A percentile compares a stretch with the other conserved stretches of the same genome.
phyloP scores from a whole-genome alignment of 2,797 vertebrate genomes.

The Austrolebias charrua region DNA sequence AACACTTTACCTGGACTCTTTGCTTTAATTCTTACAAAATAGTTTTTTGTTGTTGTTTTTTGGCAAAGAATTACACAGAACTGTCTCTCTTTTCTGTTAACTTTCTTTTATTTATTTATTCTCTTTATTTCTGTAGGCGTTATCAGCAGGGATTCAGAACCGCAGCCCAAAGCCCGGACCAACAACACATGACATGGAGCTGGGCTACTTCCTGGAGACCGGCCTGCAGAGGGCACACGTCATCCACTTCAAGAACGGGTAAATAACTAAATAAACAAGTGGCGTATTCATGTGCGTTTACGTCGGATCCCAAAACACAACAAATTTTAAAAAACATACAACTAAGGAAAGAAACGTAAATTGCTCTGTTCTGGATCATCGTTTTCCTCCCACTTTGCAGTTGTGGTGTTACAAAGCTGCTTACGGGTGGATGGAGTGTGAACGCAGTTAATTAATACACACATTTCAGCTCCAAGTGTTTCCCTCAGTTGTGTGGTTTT shows the following conservation, averaged over 20 bases:
- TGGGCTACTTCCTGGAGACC: slow-evolving; percentile 97
- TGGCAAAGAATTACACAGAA: not conserved
- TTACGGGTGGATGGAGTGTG: slow-evolving; percentile 43
- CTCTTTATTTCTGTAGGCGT: slow-evolving; percentile 76
- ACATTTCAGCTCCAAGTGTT: slow-evolving; percentile 13
- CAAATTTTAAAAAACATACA: not conserved
- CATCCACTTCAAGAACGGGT: slow-evolving; percentile 99
- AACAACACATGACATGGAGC: slow-evolving; percentile 91
- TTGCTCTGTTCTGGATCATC: not conserved
- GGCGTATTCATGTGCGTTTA: not conserved
- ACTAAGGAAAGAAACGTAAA: not conserved
- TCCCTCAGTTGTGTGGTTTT: slow-evolving; percentile 16
- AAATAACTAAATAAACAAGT: slow-evolving; percentile 48
- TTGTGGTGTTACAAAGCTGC: slow-evolving; percentile 35
- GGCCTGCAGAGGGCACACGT: slow-evolving; percentile 98
- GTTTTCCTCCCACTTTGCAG: slow-evolving; percentile 44
- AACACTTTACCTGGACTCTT: not conserved
- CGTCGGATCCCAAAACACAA: not conserved
- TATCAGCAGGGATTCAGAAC: slow-evolving; percentile 93
- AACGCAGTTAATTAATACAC: slow-evolving; percentile 20
- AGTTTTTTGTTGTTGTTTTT: too few species aligned
- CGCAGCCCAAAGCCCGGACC: slow-evolving; percentile 97
- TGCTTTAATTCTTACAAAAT: not conserved
- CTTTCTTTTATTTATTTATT: not conserved
- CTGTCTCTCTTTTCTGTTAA: not conserved